Percentiles rank a stretch among this genome's conserved stretches.
Evolutionary conservation across 2,797 vertebrate species (phyloP).

Genomic region (Antennarius maculatus): DNA sequence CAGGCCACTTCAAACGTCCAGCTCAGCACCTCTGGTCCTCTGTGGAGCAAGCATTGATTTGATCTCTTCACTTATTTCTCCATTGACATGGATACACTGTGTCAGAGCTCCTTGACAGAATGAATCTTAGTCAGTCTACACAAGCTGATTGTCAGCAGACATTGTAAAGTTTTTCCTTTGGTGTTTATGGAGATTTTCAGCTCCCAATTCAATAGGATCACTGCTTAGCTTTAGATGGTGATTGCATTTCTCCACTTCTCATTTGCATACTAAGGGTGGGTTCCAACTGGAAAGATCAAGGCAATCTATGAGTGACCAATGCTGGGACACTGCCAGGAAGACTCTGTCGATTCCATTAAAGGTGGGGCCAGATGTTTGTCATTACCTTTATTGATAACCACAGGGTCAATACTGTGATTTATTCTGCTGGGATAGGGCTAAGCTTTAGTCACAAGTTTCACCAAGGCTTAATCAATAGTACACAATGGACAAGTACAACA

Average conservation of each 20-base stretch:
- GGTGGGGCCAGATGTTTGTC: conserved; percentile 86
- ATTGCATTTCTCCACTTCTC: conserved; percentile 61
- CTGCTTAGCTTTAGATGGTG: conserved; percentile 58
- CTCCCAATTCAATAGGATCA: conserved; percentile 62
- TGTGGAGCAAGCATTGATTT: conserved; percentile 68
- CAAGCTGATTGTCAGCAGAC: conserved; percentile 69
- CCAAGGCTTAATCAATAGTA: conserved; percentile 80
- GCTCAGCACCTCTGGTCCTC: conserved; percentile 77
- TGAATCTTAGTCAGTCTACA: conserved; percentile 64
- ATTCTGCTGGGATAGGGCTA: conserved; percentile 81
- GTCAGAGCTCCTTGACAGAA: conserved; percentile 67
- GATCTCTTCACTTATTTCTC: conserved; percentile 74
- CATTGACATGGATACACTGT: conserved; percentile 74
- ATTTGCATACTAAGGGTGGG: conserved; percentile 78
- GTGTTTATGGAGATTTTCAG: conserved; percentile 73
- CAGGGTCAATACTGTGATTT: conserved; percentile 85
- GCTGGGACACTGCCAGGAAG: conserved; percentile 74
- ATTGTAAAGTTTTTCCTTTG: conserved; percentile 64
- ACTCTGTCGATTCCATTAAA: conserved; percentile 84
- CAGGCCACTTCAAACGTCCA: conserved; percentile 66
- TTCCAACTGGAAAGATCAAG: conserved; percentile 81
- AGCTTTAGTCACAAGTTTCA: conserved; percentile 87
- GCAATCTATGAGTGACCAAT: conserved; percentile 78
- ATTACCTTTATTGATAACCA: conserved; percentile 87
- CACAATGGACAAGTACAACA: conserved; percentile 83